phyloP scores from a whole-genome alignment of 2,888 invertebrate genomes.

The Tigriopus californicus region DNA sequence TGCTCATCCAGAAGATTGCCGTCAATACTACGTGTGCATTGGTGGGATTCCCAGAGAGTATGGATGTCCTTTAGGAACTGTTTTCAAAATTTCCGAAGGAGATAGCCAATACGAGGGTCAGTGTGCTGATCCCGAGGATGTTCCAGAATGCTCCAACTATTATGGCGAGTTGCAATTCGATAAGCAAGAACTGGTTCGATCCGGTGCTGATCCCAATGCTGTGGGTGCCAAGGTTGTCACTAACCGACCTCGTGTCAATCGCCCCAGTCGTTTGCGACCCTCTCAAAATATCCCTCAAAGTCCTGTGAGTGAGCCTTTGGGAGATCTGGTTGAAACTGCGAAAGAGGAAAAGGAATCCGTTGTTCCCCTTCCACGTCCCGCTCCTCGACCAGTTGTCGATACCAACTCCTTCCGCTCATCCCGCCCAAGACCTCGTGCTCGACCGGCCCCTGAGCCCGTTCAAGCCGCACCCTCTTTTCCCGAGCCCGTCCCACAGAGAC shows the following conservation, averaged over 20 bases:
- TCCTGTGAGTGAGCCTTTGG: not conserved
- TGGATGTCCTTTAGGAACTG: slow-evolving; percentile 86
- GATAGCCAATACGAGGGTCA: slow-evolving; percentile 58
- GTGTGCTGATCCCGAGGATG: slow-evolving; percentile 86
- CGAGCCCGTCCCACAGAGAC: no score
- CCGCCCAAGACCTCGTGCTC: no score
- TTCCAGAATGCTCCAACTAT: slow-evolving; percentile 51
- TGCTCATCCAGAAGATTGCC: slow-evolving; percentile 70
- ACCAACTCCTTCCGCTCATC: no score
- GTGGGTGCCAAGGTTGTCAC: not conserved
- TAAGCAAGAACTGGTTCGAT: slow-evolving; percentile 3
- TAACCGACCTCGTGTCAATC: not conserved
- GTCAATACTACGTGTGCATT: slow-evolving; percentile 84
- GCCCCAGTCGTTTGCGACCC: not conserved
- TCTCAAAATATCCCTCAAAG: not conserved
- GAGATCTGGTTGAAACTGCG: not conserved
- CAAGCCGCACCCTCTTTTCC: no score
- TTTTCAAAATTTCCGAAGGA: slow-evolving; percentile 77
- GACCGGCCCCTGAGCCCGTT: no score
- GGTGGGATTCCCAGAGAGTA: slow-evolving; percentile 79
- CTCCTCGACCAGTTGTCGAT: no score
- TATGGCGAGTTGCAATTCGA: slow-evolving; percentile 14
- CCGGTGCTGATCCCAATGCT: slow-evolving; percentile 14
- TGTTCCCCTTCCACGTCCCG: not conserved
- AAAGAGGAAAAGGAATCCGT: not conserved